Percentiles rank a stretch among this genome's conserved stretches.
These are phyloP conservation scores for Xenopus borealis DNA, from an alignment of 2,113 vertebrate genomes.

Conservation along the genomic window DNA sequence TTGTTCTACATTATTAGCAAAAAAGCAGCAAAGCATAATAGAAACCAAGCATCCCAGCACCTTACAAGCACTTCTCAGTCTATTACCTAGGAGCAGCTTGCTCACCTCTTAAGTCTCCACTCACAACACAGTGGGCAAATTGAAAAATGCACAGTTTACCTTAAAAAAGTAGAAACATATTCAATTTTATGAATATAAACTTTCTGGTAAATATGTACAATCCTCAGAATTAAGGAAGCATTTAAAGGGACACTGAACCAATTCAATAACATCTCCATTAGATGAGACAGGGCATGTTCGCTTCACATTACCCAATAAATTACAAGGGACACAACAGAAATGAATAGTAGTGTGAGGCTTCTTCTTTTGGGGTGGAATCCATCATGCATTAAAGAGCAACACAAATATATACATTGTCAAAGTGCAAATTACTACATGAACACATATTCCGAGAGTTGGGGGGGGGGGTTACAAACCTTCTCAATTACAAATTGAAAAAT, in stretches of 20 bases:
- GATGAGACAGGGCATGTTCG: conserved; percentile 9
- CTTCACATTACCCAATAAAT: conserved; percentile 29
- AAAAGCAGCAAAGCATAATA: conserved; percentile 44
- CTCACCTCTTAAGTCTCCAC: conserved; percentile 34
- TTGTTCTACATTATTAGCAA: conserved; percentile 35
- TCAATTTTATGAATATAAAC: conserved; percentile 85
- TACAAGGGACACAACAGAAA: conserved; percentile 8
- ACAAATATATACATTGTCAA: conserved; percentile 34
- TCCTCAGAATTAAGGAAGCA: conserved; percentile 74
- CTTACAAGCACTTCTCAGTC: neutral
- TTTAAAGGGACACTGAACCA: conserved; percentile 58
- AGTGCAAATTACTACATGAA: conserved; percentile 29
- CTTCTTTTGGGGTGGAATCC: conserved; percentile 6
- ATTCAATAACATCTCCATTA: conserved; percentile 9
- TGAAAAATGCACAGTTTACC: conserved; percentile 79
- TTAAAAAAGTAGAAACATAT: conserved; percentile 86
- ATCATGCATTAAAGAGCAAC: conserved; percentile 37
- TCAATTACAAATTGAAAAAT: conserved; percentile 33
- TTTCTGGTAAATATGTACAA: conserved; percentile 83
- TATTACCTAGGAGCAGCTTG: neutral
- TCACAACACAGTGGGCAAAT: conserved; percentile 67
- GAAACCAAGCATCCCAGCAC: conserved; percentile 31
- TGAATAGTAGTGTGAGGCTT: conserved; percentile 20
- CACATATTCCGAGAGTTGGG: conserved; percentile 25
- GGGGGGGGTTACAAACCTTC: conserved; percentile 37